Conservation (phyloP, 2,888 invertebrate species). For the Pammene fasciana region DNA sequence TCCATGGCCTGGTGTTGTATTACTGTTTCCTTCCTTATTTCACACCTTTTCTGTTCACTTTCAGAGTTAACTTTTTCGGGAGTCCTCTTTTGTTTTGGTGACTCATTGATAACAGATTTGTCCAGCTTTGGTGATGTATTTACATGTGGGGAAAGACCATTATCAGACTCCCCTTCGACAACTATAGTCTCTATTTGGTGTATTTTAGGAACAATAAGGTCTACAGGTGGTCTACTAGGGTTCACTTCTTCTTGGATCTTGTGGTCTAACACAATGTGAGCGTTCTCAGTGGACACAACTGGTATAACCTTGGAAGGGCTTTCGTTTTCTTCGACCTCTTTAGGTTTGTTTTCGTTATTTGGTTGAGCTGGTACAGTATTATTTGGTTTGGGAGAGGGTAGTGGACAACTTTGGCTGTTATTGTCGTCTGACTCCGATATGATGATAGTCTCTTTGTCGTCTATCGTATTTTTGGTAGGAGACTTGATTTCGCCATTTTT, state of each 20-base stretch:
- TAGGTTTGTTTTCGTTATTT: conserved; percentile 65
- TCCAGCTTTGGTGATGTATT: conserved; percentile 69
- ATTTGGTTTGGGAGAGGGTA: conserved; percentile 74
- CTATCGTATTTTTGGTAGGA: conserved; percentile 59
- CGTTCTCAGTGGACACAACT: conserved; percentile 73
- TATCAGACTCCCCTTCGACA: conserved; percentile 73
- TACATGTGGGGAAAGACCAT: conserved; percentile 58
- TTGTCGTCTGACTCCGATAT: conserved; percentile 80
- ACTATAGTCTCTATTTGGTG: conserved; percentile 74
- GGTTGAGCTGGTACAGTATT: conserved; percentile 59
- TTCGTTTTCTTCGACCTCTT: conserved; percentile 70
- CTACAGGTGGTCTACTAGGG: conserved; percentile 59
- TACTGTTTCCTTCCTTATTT: conserved; percentile 76
- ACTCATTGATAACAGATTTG: conserved; percentile 65
- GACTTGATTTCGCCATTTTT: conserved; percentile 66
- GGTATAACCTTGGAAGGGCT: conserved; percentile 74
- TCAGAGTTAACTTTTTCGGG: conserved; percentile 62
- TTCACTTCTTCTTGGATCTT: conserved; percentile 67
- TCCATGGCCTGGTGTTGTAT: conserved; percentile 75
- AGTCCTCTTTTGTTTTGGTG: conserved; percentile 65
- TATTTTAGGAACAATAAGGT: conserved; percentile 66
- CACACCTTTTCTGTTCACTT: conserved; percentile 66
- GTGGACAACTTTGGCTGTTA: conserved; percentile 77
- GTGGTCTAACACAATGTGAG: conserved; percentile 73
- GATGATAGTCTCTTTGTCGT: conserved; percentile 77